Percentiles rank a stretch among this genome's conserved stretches.
phyloP scores from a whole-genome alignment of 2,797 vertebrate genomes.

The Sylvia borin region DNA sequence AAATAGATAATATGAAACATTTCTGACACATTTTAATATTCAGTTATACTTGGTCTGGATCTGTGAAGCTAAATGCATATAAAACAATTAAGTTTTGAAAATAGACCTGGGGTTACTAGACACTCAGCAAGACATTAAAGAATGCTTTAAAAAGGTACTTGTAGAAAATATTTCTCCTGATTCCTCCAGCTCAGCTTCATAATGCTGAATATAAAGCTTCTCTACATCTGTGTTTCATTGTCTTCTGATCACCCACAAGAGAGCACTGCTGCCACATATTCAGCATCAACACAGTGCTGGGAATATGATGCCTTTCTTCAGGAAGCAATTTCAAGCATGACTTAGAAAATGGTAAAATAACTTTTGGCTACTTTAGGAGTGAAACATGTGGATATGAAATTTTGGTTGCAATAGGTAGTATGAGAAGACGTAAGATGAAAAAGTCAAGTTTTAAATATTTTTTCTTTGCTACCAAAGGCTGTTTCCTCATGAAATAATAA shows the following conservation, averaged over 20 bases:
- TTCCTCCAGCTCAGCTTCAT: background rate
- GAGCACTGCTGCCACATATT: conserved; percentile 12
- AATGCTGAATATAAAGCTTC: background rate
- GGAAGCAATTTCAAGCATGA: background rate
- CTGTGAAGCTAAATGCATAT: background rate
- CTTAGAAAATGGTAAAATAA: background rate
- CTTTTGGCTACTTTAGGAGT: background rate
- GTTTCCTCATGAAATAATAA: background rate
- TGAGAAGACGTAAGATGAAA: background rate
- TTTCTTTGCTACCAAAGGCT: background rate
- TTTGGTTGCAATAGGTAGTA: background rate
- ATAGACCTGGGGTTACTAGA: background rate
- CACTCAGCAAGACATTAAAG: background rate
- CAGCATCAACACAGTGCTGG: background rate
- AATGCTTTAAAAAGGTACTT: background rate
- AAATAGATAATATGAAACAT: background rate
- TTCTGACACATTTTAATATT: background rate
- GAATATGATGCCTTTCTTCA: background rate
- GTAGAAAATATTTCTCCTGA: background rate
- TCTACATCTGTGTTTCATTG: background rate
- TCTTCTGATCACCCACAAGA: background rate
- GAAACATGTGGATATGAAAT: background rate
- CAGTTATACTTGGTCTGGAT: background rate
- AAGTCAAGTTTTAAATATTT: background rate
- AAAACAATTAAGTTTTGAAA: background rate